Conservation (phyloP, 2,888 invertebrate species). For the Cephus runcator region DNA sequence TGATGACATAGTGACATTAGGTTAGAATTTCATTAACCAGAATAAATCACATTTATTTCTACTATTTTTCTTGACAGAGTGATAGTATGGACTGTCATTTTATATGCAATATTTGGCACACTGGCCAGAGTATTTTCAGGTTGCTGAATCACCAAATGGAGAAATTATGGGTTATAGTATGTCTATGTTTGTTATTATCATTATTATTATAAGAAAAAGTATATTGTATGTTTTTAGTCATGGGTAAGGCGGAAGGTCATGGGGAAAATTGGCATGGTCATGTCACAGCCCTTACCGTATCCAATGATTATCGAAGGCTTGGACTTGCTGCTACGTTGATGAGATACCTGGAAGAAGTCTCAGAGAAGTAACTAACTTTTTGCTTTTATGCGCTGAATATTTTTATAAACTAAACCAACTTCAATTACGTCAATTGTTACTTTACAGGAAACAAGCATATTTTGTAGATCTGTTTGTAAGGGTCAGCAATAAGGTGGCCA, state of each 20-base stretch:
- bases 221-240: slow-evolving; percentile 74
- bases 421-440: background rate
- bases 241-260: slow-evolving; percentile 98
- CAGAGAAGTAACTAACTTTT: slow-evolving; percentile 81
- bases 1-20: background rate
- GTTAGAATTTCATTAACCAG: background rate
- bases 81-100: slow-evolving; percentile 86
- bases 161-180: slow-evolving; percentile 99
- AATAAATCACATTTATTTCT: background rate
- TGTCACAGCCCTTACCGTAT: slow-evolving; percentile 97
- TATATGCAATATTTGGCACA: slow-evolving; percentile 98
- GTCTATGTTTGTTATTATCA: slow-evolving; percentile 52
- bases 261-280: slow-evolving; percentile 99
- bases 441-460: slow-evolving; percentile 90
- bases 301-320: slow-evolving; percentile 91
- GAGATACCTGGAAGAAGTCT: slow-evolving; percentile 94
- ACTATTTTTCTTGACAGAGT: slow-evolving; percentile 18
- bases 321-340: slow-evolving; percentile 94
- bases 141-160: slow-evolving; percentile 94
- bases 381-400: background rate
- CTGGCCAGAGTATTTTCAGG: slow-evolving; percentile 99
- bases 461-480: slow-evolving; percentile 99
- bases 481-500: slow-evolving; percentile 96
- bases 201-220: background rate
- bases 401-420: background rate